These are phyloP conservation scores for Hylaeus volcanicus DNA, from an alignment of 1,140 invertebrate species.

Conservation along the genomic window DNA sequence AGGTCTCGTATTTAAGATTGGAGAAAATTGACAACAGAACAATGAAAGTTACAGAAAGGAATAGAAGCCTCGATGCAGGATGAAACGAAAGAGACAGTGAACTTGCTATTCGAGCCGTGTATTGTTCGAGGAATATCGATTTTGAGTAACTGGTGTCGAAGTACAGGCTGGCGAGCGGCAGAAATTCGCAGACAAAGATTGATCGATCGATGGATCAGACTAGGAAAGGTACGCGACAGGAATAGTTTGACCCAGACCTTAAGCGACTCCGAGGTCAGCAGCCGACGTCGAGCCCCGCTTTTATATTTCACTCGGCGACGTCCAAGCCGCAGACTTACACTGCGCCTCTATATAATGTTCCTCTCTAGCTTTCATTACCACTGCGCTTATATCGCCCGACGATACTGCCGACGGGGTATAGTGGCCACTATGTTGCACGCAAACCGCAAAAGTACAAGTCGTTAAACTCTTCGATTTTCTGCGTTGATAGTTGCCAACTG, in stretches of 20 bases:
- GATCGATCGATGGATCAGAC: conserved; percentile 56
- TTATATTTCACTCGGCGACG: conserved; percentile 58
- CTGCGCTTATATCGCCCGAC: neutral
- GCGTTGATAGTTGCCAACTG: neutral
- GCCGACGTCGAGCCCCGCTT: conserved; percentile 52
- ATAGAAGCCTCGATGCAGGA: too few species aligned
- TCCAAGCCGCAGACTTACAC: conserved; percentile 27
- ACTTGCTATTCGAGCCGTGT: too few species aligned
- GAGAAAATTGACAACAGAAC: too few species aligned
- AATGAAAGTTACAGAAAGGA: too few species aligned
- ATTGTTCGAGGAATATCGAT: neutral
- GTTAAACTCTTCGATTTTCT: conserved; percentile 10
- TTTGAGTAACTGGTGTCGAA: neutral
- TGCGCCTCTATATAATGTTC: conserved; percentile 24
- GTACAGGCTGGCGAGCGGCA: conserved; percentile 9
- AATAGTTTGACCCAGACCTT: conserved; percentile 74
- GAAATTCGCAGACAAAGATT: conserved; percentile 52
- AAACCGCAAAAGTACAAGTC: conserved; percentile 12
- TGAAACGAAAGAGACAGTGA: too few species aligned
- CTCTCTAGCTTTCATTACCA: conserved; percentile 45
- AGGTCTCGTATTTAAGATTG: too few species aligned
- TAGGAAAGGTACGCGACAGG: conserved; percentile 61
- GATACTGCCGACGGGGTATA: conserved; percentile 3
- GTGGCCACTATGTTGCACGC: conserved; percentile 33
- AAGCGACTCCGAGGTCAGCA: conserved; percentile 64